Evolutionary conservation across 2,888 invertebrate species (phyloP).

Genomic region (Muscina levida): DNA sequence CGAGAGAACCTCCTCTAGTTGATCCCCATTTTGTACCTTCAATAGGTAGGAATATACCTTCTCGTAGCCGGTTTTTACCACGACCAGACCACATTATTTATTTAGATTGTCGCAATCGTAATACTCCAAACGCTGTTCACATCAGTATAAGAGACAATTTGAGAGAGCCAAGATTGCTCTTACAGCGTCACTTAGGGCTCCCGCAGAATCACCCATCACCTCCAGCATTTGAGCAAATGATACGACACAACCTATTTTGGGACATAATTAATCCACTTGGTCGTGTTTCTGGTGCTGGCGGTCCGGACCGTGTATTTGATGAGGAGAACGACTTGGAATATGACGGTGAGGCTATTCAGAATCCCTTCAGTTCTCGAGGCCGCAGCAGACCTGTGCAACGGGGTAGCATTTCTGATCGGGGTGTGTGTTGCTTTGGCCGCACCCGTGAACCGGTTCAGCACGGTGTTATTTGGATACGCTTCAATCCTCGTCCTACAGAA

Average conservation of each 20-base stretch:
- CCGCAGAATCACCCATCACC: slow-evolving; percentile 55
- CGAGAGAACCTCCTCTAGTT: slow-evolving; percentile 57
- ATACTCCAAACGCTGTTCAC: slow-evolving; percentile 37
- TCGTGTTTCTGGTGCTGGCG: slow-evolving; percentile 58
- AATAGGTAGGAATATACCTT: slow-evolving; percentile 68
- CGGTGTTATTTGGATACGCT: slow-evolving; percentile 78
- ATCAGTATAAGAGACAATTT: slow-evolving; percentile 61
- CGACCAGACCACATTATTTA: slow-evolving; percentile 74
- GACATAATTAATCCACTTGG: slow-evolving; percentile 75
- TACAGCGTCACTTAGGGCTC: slow-evolving; percentile 5
- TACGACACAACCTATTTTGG: slow-evolving; percentile 76
- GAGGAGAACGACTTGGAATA: slow-evolving; percentile 52
- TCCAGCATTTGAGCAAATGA: slow-evolving; percentile 71
- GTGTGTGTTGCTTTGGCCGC: slow-evolving; percentile 78
- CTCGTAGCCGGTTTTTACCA: slow-evolving; percentile 72
- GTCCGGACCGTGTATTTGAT: slow-evolving; percentile 36
- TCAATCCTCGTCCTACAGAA: slow-evolving; percentile 77
- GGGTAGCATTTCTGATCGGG: slow-evolving; percentile 76
- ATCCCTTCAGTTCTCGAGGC: slow-evolving; percentile 32
- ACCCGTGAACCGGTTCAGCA: slow-evolving; percentile 76
- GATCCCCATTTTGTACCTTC: slow-evolving; percentile 47
- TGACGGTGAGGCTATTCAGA: background rate
- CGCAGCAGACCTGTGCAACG: slow-evolving; percentile 34
- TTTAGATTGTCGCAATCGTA: slow-evolving; percentile 69
- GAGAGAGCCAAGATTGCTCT: slow-evolving; percentile 62